Percentiles rank a stretch among this genome's conserved stretches.
Conservation (phyloP, 2,797 vertebrate species). For the Botia kubotai region DNA sequence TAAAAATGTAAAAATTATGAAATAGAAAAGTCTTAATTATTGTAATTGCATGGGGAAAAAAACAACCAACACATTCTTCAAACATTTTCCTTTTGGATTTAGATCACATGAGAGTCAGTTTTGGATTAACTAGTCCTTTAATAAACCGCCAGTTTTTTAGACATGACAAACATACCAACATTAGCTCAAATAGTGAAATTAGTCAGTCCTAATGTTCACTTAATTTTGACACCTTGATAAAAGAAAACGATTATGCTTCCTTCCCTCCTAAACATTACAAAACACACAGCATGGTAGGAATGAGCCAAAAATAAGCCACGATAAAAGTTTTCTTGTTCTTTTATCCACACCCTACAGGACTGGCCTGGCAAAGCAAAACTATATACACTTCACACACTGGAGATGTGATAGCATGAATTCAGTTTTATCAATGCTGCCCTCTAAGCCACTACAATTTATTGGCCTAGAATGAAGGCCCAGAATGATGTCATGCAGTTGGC, state of each 20-base stretch:
- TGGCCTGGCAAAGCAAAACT: not conserved
- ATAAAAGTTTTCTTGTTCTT: not conserved
- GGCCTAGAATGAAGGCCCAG: constrained; percentile 7
- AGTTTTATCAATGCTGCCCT: not conserved
- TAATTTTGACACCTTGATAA: too few relatives aligned
- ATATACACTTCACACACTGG: not conserved
- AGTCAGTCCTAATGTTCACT: too few relatives aligned
- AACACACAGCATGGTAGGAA: not conserved
- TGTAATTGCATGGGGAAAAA: too few relatives aligned
- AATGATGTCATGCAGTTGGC: constrained; percentile 46
- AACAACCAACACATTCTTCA: too few relatives aligned
- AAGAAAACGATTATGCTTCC: too few relatives aligned
- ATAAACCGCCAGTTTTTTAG: not conserved
- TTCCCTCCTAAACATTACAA: not conserved
- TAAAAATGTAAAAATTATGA: too few relatives aligned
- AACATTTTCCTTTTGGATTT: too few relatives aligned
- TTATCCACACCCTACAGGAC: not conserved
- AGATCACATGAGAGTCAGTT: not conserved
- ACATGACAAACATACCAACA: not conserved
- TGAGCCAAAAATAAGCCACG: not conserved
- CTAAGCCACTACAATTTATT: constrained; percentile 6
- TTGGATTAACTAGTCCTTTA: not conserved
- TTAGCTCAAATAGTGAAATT: not conserved
- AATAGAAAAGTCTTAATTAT: too few relatives aligned
- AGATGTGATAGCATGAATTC: not conserved